phyloP scores from a whole-genome alignment of 1,140 invertebrate species.

The Armadillidium nasatum region DNA sequence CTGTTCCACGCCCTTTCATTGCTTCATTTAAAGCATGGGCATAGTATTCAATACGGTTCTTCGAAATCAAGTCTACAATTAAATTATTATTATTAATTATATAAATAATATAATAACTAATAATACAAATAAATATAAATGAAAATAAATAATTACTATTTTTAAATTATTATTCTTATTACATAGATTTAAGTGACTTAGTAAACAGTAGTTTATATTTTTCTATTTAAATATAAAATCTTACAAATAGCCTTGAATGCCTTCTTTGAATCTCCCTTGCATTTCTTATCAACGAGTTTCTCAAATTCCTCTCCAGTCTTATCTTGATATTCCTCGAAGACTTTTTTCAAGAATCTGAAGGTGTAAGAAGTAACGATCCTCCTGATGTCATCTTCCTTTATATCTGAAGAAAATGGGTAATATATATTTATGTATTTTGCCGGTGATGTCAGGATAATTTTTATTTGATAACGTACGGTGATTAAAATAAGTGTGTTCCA shows the following conservation, averaged over 20 bases:
- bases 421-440: too few relatives aligned
- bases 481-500: too few relatives aligned
- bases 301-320: constrained; percentile 71
- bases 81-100: too few relatives aligned
- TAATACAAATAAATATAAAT: too few relatives aligned
- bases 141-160: too few relatives aligned
- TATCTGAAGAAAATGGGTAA: background rate
- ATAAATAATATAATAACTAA: too few relatives aligned
- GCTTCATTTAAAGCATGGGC: constrained; percentile 52
- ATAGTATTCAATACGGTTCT: constrained; percentile 50
- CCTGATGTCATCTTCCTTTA: constrained; percentile 11
- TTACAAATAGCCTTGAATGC: constrained; percentile 69
- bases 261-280: constrained; percentile 75
- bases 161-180: too few relatives aligned
- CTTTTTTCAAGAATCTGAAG: constrained; percentile 57
- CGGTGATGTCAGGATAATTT: too few relatives aligned
- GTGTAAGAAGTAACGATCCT: constrained; percentile 2
- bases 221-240: background rate
- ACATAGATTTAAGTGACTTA: too few relatives aligned
- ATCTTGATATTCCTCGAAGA: constrained; percentile 63
- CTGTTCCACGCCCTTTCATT: too few relatives aligned
- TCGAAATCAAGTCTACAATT: constrained; percentile 36
- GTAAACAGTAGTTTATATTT: too few relatives aligned
- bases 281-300: constrained; percentile 77
- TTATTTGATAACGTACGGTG: too few relatives aligned